Evolutionary conservation across 2,888 invertebrate genomes (phyloP), one percentile per base, ranked within the genome.

Genomic region (Ophioninae sp.): DNA sequence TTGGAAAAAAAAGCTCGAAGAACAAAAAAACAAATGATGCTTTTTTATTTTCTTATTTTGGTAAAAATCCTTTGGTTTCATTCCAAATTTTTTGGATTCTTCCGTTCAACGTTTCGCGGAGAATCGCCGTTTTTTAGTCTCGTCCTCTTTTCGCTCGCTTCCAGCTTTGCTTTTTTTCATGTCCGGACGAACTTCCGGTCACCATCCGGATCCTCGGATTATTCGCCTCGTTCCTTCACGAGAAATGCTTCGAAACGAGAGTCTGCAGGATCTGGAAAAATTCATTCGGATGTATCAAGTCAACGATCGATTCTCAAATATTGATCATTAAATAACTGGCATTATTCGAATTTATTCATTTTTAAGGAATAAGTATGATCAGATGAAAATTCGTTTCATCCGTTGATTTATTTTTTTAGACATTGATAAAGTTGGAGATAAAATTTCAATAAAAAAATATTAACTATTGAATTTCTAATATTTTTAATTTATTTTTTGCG

Each of bases 11-110:
- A 64, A 51, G 9, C 2, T 9, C 5, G 0, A 59, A 84, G 63
- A 78, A 59, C 30, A 58, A 73, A 72, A 56, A 56, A 76, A 72
- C 22, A 59, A 51, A 13, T 17, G 13, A 17, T 17, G 13, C 44
- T 3, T 44, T 7, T 41, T 64, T 72, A 39, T 65, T 39, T 23
- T 41, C 23, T 71, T 67, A 5, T 59, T 73, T 80, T 81, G 73
- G 75, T 68, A 80, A 71, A 79, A 79, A 79, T 84, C 79, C 81
- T 85, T 85, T 83, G 83, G 85, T 85, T 86, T 84, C 82, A 76
- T 86, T 87, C 84, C 83, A 83, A 83, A 80, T 78, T 77, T 74
- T 69, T 39, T 71, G 71, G 44, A 85, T 81, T 81, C 68, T 76
- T 64, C 61, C 51, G 39, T 23, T 44, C 71, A 30, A 23, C 23